phyloP scores from a whole-genome alignment of 2,888 invertebrate genomes.

The Acleris sparsana region DNA sequence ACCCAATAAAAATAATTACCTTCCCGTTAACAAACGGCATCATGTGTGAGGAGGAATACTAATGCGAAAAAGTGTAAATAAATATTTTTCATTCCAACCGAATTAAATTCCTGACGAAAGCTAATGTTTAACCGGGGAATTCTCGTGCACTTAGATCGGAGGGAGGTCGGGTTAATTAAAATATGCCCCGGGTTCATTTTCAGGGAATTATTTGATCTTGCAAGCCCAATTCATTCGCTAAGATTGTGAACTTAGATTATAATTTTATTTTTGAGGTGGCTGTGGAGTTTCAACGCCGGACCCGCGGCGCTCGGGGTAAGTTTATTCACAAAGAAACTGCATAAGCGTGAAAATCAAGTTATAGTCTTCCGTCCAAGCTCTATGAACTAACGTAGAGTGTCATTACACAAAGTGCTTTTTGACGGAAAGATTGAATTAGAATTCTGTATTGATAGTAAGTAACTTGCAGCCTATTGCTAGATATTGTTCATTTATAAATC shows the following conservation, averaged over 20 bases:
- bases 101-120: conserved; percentile 79
- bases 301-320: conserved; percentile 48
- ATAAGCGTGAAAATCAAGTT: conserved; percentile 62
- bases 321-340: conserved; percentile 60
- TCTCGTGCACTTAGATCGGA: conserved; percentile 77
- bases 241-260: conserved; percentile 63
- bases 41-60: conserved; percentile 62
- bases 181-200: conserved; percentile 78
- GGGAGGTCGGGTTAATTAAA: conserved; percentile 80
- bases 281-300: conserved; percentile 18
- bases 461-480: neutral
- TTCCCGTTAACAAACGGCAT: conserved; percentile 56
- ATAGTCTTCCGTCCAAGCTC: conserved; percentile 64
- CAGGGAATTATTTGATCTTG: conserved; percentile 80
- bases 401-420: conserved; percentile 17
- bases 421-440: neutral
- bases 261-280: conserved; percentile 62
- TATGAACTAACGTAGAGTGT: conserved; percentile 47
- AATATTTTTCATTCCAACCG: conserved; percentile 68
- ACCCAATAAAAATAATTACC: conserved; percentile 72
- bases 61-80: conserved; percentile 67
- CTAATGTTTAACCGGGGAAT: conserved; percentile 80
- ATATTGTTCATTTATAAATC: conserved; percentile 46
- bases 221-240: conserved; percentile 64
- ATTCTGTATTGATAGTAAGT: neutral